Evolutionary conservation across 2,888 invertebrate genomes (phyloP).

Genomic region (Pheosia tremula): DNA sequence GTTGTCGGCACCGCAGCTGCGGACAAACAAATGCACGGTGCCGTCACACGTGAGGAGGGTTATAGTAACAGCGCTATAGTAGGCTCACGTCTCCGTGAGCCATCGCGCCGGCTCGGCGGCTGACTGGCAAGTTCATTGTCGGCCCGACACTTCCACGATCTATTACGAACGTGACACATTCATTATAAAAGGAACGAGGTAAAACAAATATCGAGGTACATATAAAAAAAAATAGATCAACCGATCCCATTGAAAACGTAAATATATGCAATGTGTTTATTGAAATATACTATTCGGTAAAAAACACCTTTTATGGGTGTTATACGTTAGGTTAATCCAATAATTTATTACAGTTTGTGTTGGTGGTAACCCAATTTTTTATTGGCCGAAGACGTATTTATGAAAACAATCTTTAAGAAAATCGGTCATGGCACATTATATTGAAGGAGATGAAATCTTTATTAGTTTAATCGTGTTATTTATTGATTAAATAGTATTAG

Average conservation of each 20-base stretch:
- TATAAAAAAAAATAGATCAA: constrained; percentile 48
- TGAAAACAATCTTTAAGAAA: constrained; percentile 63
- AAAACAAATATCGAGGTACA: constrained; percentile 54
- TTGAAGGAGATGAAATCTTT: constrained; percentile 60
- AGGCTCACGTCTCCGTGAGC: constrained; percentile 47
- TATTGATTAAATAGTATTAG: constrained; percentile 56
- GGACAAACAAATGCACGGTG: constrained; percentile 78
- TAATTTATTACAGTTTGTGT: constrained; percentile 56
- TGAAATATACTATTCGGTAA: constrained; percentile 39
- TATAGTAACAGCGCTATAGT: constrained; percentile 31
- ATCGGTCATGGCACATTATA: constrained; percentile 57
- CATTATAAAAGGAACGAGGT: constrained; percentile 54
- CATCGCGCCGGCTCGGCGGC: constrained; percentile 45
- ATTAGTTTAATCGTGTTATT: constrained; percentile 64
- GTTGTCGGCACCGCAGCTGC: constrained; percentile 84
- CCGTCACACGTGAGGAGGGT: constrained; percentile 79
- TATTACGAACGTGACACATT: constrained; percentile 64
- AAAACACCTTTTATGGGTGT: constrained; percentile 49
- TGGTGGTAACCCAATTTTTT: constrained; percentile 64
- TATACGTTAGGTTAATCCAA: constrained; percentile 47
- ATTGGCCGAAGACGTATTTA: constrained; percentile 58
- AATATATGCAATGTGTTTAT: constrained; percentile 32
- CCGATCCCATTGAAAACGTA: constrained; percentile 25
- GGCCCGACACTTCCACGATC: constrained; percentile 55
- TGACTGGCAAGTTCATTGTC: constrained; percentile 77